phyloP scores from a whole-genome alignment of 2,113 vertebrate species.

The Lophura nycthemera region DNA sequence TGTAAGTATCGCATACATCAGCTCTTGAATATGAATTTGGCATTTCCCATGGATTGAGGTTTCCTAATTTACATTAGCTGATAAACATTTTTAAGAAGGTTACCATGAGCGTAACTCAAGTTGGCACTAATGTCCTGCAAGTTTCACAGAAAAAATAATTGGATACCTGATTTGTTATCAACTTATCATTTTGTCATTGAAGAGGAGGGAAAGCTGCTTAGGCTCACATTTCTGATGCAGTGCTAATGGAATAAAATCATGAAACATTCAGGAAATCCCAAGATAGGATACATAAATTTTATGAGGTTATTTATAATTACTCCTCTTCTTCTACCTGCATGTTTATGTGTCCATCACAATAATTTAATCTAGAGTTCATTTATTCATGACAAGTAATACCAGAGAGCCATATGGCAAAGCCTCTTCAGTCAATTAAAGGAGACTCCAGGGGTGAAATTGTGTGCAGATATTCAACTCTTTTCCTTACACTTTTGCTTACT shows the following conservation, averaged over 20 bases:
- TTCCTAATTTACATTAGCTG: background rate
- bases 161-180: background rate
- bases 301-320: background rate
- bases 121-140: background rate
- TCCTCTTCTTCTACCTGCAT: background rate
- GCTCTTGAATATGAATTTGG: background rate
- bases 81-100: background rate
- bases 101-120: background rate
- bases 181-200: background rate
- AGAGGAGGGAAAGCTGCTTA: background rate
- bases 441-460: background rate
- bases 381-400: background rate
- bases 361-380: background rate
- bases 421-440: background rate
- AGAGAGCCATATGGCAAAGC: fast-evolving
- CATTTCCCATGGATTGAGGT: background rate
- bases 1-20: background rate
- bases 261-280: background rate
- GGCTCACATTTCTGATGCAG: background rate
- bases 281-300: background rate
- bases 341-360: background rate
- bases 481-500: background rate
- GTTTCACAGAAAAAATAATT: background rate
- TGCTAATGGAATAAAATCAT: background rate
- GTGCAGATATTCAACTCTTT: background rate